A percentile compares a stretch with the other conserved stretches of the same genome.
phyloP scores from a whole-genome alignment of 2,113 vertebrate species.

The Takifugu flavidus region DNA sequence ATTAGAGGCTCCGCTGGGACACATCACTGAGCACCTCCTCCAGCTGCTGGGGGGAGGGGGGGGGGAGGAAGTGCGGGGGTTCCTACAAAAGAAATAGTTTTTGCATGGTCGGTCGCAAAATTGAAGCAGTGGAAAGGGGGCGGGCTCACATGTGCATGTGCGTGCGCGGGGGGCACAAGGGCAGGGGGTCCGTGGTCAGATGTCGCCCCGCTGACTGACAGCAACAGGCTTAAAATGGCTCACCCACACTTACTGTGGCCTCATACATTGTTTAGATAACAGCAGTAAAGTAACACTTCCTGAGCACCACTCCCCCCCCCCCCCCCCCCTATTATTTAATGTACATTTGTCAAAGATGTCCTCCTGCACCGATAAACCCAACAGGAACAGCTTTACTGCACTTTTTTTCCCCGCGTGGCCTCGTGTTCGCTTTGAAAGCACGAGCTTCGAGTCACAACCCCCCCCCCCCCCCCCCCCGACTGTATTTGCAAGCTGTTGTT shows the following conservation, averaged over 20 bases:
- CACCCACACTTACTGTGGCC: conserved; percentile 33
- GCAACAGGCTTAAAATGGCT: conserved; percentile 55
- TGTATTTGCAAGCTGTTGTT: conserved; percentile 52
- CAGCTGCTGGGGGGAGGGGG: conserved; percentile 48
- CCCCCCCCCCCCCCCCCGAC: conserved; percentile 9
- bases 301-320: conserved; percentile 1
- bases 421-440: conserved; percentile 31
- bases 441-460: conserved; percentile 28
- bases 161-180: conserved; percentile 25
- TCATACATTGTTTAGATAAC: conserved; percentile 24
- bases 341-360: conserved; percentile 57
- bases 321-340: conserved; percentile 34
- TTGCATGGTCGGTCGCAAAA: conserved; percentile 45
- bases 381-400: conserved; percentile 44
- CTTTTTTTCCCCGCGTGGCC: conserved; percentile 3
- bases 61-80: conserved; percentile 39
- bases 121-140: conserved; percentile 25
- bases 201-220: conserved; percentile 60
- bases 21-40: conserved; percentile 66
- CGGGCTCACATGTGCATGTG: conserved; percentile 19
- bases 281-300: conserved; percentile 40
- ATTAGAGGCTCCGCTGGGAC: conserved; percentile 66
- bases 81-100: conserved; percentile 30
- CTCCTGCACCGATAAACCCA: conserved; percentile 51
- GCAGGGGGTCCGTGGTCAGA: conserved; percentile 51